Evolutionary conservation across 2,113 vertebrate genomes (phyloP), one percentile per base, ranked within the genome.

Genomic region (Paradisaea rubra): DNA sequence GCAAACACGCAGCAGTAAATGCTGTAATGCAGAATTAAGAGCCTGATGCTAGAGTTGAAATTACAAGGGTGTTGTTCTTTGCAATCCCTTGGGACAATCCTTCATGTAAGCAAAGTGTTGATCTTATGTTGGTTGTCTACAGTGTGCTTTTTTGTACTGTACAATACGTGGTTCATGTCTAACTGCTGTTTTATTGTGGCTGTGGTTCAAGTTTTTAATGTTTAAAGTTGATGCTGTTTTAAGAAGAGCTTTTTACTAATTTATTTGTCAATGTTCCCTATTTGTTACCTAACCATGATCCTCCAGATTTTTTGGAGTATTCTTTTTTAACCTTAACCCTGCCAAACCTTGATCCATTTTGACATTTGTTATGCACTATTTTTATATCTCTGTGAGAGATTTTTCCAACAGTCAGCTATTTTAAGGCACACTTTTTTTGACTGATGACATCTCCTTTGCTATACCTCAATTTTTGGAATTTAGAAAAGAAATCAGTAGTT

Each of bases 341-440:
- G 97, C 98, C 98, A 98, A 97, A 98, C 97, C 98, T 98, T 98
- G 98, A 97, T 98, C 97, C 97, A 98, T 98, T 98, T 97, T 98
- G 98, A 97, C 98, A 98, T 98, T 98, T 98, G 98, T 99, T 98
- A 99, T 99, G 99, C 99, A 99, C 99, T 99, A 99, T 98, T 98
- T 97, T 97, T 98, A 98, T 98, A 98, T 97, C 97, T 96, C 97
- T 98, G 96, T 97, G 96, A 98, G 97, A 98, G 97, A 98, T 98
- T 98, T 98, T 97, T 97, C 98, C 97, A 98, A 97, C 97, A 98
- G 97, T 98, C 98, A 98, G 98, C 98, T 98, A 97, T 98, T 98
- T 98, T 98, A 97, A 98, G 98, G 97, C 97, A 98, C 97, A 97
- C 97, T 98, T 98, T 98, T 98, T 98, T 98, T 98, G 97, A 98